Evolutionary conservation across 2,797 vertebrate species (phyloP), one percentile per base, ranked within the genome.

Genomic region (Limnodromus scolopaceus): DNA sequence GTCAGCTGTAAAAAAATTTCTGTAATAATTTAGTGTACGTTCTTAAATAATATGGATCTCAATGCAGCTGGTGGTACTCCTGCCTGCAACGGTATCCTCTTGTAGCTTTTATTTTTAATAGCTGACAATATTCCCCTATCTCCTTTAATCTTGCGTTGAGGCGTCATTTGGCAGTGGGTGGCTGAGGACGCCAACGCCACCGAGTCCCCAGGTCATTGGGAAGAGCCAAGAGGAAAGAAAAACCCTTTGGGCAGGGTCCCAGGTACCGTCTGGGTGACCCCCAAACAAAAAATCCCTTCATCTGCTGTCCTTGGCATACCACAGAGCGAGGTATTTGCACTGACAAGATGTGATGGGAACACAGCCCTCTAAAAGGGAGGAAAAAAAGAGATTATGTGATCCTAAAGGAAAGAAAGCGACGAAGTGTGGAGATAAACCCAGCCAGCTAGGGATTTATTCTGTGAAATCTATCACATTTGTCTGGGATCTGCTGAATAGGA

Each of bases 321-420:
- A 0, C 3, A 2, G 38, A 28, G 7, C 2, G 0, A 25, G 48
- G 30, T 5, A 0, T 5, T n/a, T 22, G 74, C 19, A 0, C 51
- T 1, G 48, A 13, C 34, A 16, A 57, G 53, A 4, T 11, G 4
- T 10, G 0, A 0, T 2, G 28, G 41, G 14, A 74, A 28, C 27
- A 14, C 34, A 11, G 25, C 38, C 46, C 55, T n/a, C 13, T 1
- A 1, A 23, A 19, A 14, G 8, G 7, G 6, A 3, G 16, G 5
- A 4, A 4, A 27, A 11, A 28, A 9, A 10, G 10, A 8, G 19
- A 54, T 64, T 4, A 0, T 11, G 39, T 22, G 23, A 49, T 49
- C 64, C 48, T 12, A 58, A 84, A 71, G 91, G 80, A 69, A 74
- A 72, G 65, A 9, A 54, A 51, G 57, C 2, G 10, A 58, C 41